A percentile compares a stretch with the other conserved stretches of the same genome.
phyloP scores from a whole-genome alignment of 2,888 invertebrate genomes.

The Drosophila neutralis region DNA sequence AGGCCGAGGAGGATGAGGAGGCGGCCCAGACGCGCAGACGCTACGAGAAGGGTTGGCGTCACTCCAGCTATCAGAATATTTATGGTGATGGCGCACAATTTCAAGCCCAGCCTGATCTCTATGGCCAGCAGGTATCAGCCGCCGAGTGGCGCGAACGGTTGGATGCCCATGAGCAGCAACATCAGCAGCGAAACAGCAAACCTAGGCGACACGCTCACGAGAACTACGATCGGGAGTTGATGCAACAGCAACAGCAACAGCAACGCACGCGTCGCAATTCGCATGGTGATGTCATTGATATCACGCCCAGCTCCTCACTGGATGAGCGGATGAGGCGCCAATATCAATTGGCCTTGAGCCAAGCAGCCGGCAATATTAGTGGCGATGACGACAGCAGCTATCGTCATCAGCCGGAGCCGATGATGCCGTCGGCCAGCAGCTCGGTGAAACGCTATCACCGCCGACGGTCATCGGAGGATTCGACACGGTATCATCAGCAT shows the following conservation, averaged over 20 bases:
- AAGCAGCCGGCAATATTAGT: constrained; percentile 25
- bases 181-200: constrained; percentile 52
- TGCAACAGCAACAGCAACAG: constrained; percentile 34
- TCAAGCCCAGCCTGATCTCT: constrained; percentile 88
- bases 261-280: constrained; percentile 62
- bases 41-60: constrained; percentile 90
- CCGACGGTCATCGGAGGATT: constrained; percentile 81
- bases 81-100: constrained; percentile 85
- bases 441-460: constrained; percentile 79
- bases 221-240: constrained; percentile 67
- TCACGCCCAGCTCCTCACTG: constrained; percentile 77
- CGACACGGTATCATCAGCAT: constrained; percentile 73
- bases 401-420: constrained; percentile 44
- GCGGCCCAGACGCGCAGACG: constrained; percentile 85
- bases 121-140: constrained; percentile 86
- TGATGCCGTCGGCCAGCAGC: constrained; percentile 40
- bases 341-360: constrained; percentile 50
- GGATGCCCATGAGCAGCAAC: constrained; percentile 76
- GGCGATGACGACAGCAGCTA: constrained; percentile 77
- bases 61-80: constrained; percentile 86
- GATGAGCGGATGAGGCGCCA: constrained; percentile 78
- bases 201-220: constrained; percentile 58
- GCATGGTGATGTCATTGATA: constrained; percentile 65
- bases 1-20: constrained; percentile 85
- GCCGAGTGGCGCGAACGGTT: constrained; percentile 81